phyloP scores from a whole-genome alignment of 2,888 invertebrate species.

The Omphaloscelis lunosa region DNA sequence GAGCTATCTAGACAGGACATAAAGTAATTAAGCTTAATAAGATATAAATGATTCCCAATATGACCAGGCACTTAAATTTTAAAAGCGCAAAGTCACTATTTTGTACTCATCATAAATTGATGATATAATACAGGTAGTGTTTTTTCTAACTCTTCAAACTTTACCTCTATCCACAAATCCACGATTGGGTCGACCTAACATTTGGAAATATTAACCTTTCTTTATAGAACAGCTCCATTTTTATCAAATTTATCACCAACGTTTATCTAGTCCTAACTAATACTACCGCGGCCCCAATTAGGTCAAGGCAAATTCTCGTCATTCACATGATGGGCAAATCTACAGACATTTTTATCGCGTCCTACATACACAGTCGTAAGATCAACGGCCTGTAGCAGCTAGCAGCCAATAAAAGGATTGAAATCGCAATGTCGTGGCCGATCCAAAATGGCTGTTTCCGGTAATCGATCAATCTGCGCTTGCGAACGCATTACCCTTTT shows the following conservation, averaged over 20 bases:
- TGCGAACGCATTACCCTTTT: conserved; percentile 69
- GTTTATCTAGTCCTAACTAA: conserved; percentile 54
- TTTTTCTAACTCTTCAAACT: background rate
- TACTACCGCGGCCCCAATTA: conserved; percentile 46
- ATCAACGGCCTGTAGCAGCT: conserved; percentile 47
- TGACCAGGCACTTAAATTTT: background rate
- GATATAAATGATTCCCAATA: background rate
- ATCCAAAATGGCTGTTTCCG: conserved; percentile 78
- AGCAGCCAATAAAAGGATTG: conserved; percentile 36
- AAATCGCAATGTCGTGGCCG: conserved; percentile 61
- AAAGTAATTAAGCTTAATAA: conserved; percentile 3
- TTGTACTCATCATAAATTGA: background rate
- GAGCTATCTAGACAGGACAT: background rate
- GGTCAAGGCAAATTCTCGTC: conserved; percentile 61
- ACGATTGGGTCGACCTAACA: background rate
- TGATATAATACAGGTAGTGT: background rate
- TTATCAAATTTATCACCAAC: conserved; percentile 37
- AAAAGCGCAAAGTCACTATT: background rate
- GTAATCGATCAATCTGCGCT: conserved; percentile 86
- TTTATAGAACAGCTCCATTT: background rate
- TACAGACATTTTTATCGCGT: conserved; percentile 57
- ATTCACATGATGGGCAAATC: conserved; percentile 43
- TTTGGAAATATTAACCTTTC: background rate
- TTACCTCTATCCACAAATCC: background rate
- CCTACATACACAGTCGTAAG: conserved; percentile 38